Base-by-base conservation (phyloP, 1,140 invertebrate genomes). In the Cydia splendana region DNA sequence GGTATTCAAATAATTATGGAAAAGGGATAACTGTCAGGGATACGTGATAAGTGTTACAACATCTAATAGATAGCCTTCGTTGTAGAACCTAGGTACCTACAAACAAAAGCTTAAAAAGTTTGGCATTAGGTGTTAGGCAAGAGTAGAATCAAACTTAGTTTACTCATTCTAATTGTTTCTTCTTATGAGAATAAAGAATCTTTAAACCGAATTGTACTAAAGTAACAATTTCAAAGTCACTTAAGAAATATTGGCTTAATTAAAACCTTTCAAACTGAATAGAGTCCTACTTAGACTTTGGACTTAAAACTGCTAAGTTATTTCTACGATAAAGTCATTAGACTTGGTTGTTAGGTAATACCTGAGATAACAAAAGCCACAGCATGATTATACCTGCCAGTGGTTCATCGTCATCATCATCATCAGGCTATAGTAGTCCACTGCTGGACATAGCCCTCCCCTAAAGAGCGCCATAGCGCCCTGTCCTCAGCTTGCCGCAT, bases 261-360 rank as follows among this genome's bases (percentile, higher is more conserved):
- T 62, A 62, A 62, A 62, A 62, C 57, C 57, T 24, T 20, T 24
- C 20, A 3, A 62, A 62, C 6, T 62, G 24, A 18, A 62, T 4
- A 62, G 2, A 53, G 53, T 18, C 15, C 7, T 57, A 57, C 53
- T 57, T 57, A 57, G 13, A 57, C 0, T 18, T 1, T 4, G n/a
- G 7, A 57, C 53, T 48, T 48, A 13, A 57, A 57, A 57, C 53
- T 57, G n/a, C 18, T 9, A 57, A 57, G 53, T 57, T 18, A 57
- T 48, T 48, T 15, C 15, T 57, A 18, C 53, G 53, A 57, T 57
- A 57, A 57, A 57, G 53, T 57, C 53, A 18, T 57, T 57, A 18
- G 65, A 38, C 65, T 69, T 30, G 30, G 65, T 69, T 69, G 18
- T 69, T 69, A 42, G 65, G 34, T 69, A 69, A 42, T 69, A 69